These are phyloP conservation scores for Electrona antarctica DNA, from an alignment of 2,113 vertebrate genomes.

Conservation along the genomic window DNA sequence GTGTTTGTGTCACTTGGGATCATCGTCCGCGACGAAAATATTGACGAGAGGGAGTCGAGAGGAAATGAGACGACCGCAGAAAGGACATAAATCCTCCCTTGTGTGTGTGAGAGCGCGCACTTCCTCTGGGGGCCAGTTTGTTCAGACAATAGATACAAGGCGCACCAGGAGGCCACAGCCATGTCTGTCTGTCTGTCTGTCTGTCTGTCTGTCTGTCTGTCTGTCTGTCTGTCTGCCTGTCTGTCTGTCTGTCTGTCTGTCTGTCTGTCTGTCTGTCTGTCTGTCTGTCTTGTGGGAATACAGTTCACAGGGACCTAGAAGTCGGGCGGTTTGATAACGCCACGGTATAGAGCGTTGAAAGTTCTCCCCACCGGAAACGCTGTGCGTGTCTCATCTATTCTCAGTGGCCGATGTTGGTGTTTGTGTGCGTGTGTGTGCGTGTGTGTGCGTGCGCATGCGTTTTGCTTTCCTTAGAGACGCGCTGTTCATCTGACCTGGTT, in stretches of 20 bases:
- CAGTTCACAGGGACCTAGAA: constrained; percentile 25
- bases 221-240: constrained; percentile 37
- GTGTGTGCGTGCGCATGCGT: constrained; percentile 20
- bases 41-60: constrained; percentile 50
- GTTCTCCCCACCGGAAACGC: constrained; percentile 16
- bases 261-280: constrained; percentile 35
- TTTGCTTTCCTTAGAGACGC: constrained; percentile 23
- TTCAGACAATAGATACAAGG: constrained; percentile 58
- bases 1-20: constrained; percentile 58
- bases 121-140: constrained; percentile 52
- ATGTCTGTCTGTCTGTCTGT: constrained; percentile 35
- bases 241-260: constrained; percentile 27
- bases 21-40: constrained; percentile 44
- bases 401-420: constrained; percentile 16
- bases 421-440: constrained; percentile 20
- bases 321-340: constrained; percentile 46
- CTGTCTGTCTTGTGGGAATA: constrained; percentile 50
- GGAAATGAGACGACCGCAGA: constrained; percentile 56
- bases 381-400: constrained; percentile 41
- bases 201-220: constrained; percentile 42
- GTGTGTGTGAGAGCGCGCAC: constrained; percentile 30
- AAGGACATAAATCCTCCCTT: constrained; percentile 59
- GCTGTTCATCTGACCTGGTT: constrained; percentile 53
- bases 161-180: constrained; percentile 44
- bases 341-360: neutral